Evolutionary conservation across 2,888 invertebrate genomes (phyloP), one percentile per base, ranked within the genome.

Genomic region (Drosophila nr. perissopoda): DNA sequence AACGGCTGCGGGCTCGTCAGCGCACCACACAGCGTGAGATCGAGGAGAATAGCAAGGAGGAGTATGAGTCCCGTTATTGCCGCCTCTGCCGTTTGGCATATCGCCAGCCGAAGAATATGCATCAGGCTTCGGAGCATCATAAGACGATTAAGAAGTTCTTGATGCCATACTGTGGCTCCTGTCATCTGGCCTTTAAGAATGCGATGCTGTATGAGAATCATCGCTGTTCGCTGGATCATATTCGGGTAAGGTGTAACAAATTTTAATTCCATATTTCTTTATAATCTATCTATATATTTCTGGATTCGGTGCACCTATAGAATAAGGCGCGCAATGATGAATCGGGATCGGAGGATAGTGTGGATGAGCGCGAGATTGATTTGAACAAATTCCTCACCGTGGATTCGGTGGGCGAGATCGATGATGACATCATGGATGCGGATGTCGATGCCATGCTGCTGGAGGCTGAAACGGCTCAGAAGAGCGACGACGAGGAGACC

Each of bases 201-300:
- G 97, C 97, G 18, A 97, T 97, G 96, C 94, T 96, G 21, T 97
- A 96, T 92, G 97, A 97, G 91, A 96, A 96, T 74, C 97, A 97
- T 92, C 95, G 97, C 78, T 96, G 97, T 91, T 96, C 97, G 0
- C 93, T 97, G 78, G 96, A 96, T 69, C 97, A 97, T 89, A 95
- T 97, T 34, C 96, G 96, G 95, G 97, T 97, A 93, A 90, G 85
- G 18, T 34, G 10, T 2, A 11, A 31, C 18, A 36, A 36, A 36
- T 38, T 1, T 16, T 56, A 7, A 10, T 33, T 11, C 8, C 38
- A 13, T 29, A 27, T 36, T 33, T 27, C 13, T 45, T 45, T 45
- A 16, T 45, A 25, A 25, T 45, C 25, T 29, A 2, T n/a, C 33
- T 68, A 71, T 57, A 69, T 52, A 16, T 51, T 36, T 40, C 29